A percentile compares a stretch with the other conserved stretches of the same genome.
Evolutionary conservation across 2,113 vertebrate species (phyloP).

Genomic region (Puffinus mauretanicus): DNA sequence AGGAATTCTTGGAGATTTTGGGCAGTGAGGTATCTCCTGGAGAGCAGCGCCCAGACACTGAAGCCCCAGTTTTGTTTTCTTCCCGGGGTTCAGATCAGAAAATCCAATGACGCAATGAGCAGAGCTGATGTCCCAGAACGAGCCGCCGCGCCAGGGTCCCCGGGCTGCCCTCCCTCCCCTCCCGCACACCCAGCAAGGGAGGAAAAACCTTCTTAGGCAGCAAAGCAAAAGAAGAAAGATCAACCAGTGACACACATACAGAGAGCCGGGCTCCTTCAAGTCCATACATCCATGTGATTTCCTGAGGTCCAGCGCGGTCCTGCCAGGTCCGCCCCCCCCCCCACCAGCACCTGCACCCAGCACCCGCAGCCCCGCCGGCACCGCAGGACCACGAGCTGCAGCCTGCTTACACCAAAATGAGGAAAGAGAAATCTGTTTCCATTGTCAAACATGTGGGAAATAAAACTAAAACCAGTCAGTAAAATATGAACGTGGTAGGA

Average conservation of each 20-base stretch:
- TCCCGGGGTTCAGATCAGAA: background rate
- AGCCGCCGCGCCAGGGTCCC: rapidly evolving
- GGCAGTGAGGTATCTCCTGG: background rate
- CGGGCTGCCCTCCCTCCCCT: background rate
- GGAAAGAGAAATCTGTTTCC: background rate
- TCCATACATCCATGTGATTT: rapidly evolving
- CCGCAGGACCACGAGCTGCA: rapidly evolving
- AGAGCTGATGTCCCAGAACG: background rate
- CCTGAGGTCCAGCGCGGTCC: rapidly evolving
- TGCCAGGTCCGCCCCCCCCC: background rate
- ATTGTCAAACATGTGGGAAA: background rate
- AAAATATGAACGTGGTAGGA: background rate
- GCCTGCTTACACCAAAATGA: rapidly evolving
- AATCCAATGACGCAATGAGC: background rate
- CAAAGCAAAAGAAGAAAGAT: background rate
- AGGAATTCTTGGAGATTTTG: slow-evolving; percentile 4
- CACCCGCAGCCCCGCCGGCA: rapidly evolving
- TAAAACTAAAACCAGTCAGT: background rate
- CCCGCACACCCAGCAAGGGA: rapidly evolving
- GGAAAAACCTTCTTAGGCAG: background rate
- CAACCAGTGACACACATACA: rapidly evolving
- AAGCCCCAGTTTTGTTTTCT: background rate
- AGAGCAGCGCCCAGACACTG: background rate
- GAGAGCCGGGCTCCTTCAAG: background rate
- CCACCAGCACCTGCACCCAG: background rate